These are phyloP conservation scores for Oreochromis spilurus DNA, from an alignment of 2,113 vertebrate genomes.

Conservation along the genomic window DNA sequence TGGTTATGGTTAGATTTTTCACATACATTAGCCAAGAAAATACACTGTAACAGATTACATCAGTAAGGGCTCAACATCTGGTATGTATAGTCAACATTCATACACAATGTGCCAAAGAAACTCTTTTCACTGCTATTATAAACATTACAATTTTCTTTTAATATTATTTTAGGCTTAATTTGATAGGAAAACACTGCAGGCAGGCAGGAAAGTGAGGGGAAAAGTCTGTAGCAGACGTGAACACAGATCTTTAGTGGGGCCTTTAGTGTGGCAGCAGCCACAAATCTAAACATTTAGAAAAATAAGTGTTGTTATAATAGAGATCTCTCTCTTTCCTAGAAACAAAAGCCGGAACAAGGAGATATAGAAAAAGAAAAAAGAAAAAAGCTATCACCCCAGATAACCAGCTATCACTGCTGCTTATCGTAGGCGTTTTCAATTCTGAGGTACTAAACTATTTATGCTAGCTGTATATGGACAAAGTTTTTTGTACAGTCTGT, in stretches of 20 bases:
- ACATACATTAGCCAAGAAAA: not conserved
- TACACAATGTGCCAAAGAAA: not conserved
- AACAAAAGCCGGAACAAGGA: not conserved
- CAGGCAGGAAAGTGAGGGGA: not conserved
- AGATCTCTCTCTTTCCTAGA: not conserved
- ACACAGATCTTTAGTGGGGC: not conserved
- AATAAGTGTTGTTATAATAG: not conserved
- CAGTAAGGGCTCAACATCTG: not conserved
- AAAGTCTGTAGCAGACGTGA: not conserved
- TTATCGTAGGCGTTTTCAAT: rapidly evolving
- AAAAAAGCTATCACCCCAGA: not conserved
- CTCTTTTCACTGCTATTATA: not conserved
- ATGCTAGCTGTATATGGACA: not conserved
- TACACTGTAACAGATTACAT: not conserved
- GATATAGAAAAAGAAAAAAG: not conserved
- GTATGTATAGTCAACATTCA: not conserved
- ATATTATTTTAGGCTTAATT: not conserved
- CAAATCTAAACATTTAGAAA: not conserved
- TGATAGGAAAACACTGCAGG: not conserved
- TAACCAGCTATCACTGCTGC: not conserved
- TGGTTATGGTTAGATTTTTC: not conserved
- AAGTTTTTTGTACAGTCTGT: not conserved
- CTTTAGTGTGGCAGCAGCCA: not conserved
- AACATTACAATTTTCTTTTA: not conserved
- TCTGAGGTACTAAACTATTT: not conserved